Evolutionary conservation across 2,113 vertebrate species (phyloP), one percentile per base, ranked within the genome.

Genomic region (Lycocorax pyrrhopterus): DNA sequence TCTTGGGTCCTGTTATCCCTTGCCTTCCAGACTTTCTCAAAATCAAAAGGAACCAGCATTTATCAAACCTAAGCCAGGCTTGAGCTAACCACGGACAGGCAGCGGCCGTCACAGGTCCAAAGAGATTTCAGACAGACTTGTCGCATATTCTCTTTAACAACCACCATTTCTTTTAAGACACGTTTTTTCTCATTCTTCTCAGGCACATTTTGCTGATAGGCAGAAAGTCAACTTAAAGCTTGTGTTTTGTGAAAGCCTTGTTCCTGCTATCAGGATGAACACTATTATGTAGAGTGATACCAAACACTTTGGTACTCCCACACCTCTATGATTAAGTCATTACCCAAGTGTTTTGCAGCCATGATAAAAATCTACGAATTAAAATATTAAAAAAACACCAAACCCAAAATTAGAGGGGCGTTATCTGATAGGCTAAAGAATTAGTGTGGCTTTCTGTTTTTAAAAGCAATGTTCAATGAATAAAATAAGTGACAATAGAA

Each of bases 401-500:
- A 79, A 68, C 51, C 14, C 27, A 67, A 74, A 95, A 94, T 81
- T 41, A 89, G 93, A 92, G 44, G 86, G 82, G 66, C 55, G 6
- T 90, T 87, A 84, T 90, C 88, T 78, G 80, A 82, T 46, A 89
- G 37, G 20, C 69, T 93, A 78, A 81, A 66, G 41, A 73, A 84
- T 43, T 16, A 16, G 29, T 43, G 64, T 47, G 68, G 49, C 56
- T 84, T 95, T 84, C 52, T 69, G 29, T 12, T 92, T 87, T 72
- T 55, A 84, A 94, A 96, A 92, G 37, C 44, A 79, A 62, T 3
- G 5, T 46, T 91, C 76, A 87, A 39, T 43, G 46, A 91, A 94
- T 84, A 89, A 92, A 95, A 16, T 41, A 90, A 80, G 33, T 64
- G 76, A 93, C 83, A 94, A 96, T 82, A 90, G 73, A 95, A 59